A percentile compares a stretch with the other conserved stretches of the same genome.
Evolutionary conservation across 2,113 vertebrate genomes (phyloP).

Genomic region (Phalacrocorax pelagicus): DNA sequence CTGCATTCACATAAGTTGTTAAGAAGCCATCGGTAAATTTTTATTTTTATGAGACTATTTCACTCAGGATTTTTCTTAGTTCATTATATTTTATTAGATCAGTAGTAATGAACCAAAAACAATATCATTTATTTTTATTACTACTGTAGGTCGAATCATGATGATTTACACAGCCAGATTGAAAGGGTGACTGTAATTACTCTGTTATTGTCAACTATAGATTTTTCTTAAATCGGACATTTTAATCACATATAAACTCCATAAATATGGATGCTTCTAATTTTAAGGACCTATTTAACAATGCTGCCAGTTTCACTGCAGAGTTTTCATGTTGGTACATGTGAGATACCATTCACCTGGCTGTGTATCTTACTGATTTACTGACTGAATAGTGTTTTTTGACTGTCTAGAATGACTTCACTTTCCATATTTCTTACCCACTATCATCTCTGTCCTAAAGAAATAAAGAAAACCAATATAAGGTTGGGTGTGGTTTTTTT

Average conservation of each 20-base stretch:
- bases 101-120: constrained; percentile 75
- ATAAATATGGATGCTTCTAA: constrained; percentile 45
- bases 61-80: constrained; percentile 65
- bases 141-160: constrained; percentile 70
- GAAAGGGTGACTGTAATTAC: constrained; percentile 74
- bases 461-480: background rate
- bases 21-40: constrained; percentile 61
- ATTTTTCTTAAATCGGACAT: constrained; percentile 71
- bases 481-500: background rate
- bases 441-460: background rate
- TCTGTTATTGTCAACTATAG: constrained; percentile 70
- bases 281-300: background rate
- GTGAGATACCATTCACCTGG: background rate
- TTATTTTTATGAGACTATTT: constrained; percentile 73
- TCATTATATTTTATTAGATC: constrained; percentile 76
- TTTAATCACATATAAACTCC: constrained; percentile 54
- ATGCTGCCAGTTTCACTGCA: background rate
- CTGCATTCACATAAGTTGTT: constrained; percentile 36
- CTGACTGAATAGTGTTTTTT: background rate
- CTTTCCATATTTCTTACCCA: background rate
- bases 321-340: background rate
- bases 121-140: constrained; percentile 80
- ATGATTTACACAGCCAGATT: constrained; percentile 76
- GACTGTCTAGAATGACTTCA: background rate
- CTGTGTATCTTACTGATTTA: background rate